phyloP scores from a whole-genome alignment of 2,888 invertebrate species.

The Tinea trinotella region DNA sequence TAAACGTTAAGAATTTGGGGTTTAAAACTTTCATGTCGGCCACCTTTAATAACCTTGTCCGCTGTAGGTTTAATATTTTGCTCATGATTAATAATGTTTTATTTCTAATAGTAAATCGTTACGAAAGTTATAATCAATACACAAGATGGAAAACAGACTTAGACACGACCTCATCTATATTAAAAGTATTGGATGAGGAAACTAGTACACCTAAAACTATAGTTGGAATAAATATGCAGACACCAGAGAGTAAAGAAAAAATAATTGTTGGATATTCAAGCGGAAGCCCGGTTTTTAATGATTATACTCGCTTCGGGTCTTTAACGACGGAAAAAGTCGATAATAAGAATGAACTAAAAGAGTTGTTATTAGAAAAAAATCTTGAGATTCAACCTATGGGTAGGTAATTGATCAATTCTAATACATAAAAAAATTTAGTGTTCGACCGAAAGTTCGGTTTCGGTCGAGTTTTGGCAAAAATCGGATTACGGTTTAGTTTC shows the following conservation, averaged over 20 bases:
- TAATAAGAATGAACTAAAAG: background rate
- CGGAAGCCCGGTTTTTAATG: slow-evolving; percentile 24
- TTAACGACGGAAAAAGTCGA: slow-evolving; percentile 34
- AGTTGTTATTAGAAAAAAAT: background rate
- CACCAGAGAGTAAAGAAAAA: slow-evolving; percentile 38
- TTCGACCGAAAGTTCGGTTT: too few species aligned
- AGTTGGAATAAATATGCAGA: slow-evolving; percentile 48
- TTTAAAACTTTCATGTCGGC: too few species aligned
- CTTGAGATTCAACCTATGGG: background rate
- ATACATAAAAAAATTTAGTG: too few species aligned
- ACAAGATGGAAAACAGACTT: slow-evolving; percentile 50
- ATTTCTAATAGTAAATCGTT: background rate
- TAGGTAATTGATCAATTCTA: background rate
- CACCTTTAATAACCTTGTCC: too few species aligned
- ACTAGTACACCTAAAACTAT: slow-evolving; percentile 36
- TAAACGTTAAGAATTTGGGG: too few species aligned
- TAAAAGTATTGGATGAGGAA: slow-evolving; percentile 57
- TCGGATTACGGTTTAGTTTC: too few species aligned
- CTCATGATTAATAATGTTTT: too few species aligned
- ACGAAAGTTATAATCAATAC: slow-evolving; percentile 28
- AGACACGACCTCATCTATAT: slow-evolving; percentile 47
- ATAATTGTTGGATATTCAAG: slow-evolving; percentile 46
- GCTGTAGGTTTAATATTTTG: too few species aligned
- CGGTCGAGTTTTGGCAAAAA: too few species aligned
- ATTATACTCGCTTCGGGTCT: slow-evolving; percentile 51